Evolutionary conservation across 2,113 vertebrate genomes (phyloP).

Genomic region (Xiphophorus hellerii): DNA sequence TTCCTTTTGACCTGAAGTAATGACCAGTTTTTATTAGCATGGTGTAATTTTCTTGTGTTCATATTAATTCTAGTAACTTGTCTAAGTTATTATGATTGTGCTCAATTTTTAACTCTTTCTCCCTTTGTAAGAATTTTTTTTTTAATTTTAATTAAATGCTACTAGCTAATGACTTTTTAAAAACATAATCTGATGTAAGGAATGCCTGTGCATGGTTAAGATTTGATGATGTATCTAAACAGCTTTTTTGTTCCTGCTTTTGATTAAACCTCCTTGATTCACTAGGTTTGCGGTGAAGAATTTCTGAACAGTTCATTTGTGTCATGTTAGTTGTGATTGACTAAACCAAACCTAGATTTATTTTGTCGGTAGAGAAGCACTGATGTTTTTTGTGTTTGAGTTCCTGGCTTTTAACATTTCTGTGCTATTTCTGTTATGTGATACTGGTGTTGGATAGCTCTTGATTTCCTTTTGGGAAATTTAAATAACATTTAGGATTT

Average conservation of each 20-base stretch:
- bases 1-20: constrained; percentile 3
- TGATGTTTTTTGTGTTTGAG: background rate
- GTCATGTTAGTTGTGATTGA: background rate
- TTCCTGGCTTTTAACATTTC: background rate
- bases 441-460: background rate
- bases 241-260: background rate
- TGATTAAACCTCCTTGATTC: background rate
- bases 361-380: background rate
- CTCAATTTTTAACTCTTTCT: background rate
- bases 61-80: background rate
- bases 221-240: background rate
- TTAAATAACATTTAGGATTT: background rate
- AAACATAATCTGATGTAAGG: background rate
- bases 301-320: background rate
- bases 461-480: background rate
- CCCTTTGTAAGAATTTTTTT: background rate
- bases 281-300: background rate
- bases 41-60: background rate
- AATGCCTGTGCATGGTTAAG: background rate
- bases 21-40: background rate
- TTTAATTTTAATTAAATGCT: background rate
- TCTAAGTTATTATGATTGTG: background rate
- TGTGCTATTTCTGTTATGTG: background rate
- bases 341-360: background rate
- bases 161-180: background rate